Evolutionary conservation across 2,113 vertebrate genomes (phyloP).

Genomic region (Burhinus oedicnemus): DNA sequence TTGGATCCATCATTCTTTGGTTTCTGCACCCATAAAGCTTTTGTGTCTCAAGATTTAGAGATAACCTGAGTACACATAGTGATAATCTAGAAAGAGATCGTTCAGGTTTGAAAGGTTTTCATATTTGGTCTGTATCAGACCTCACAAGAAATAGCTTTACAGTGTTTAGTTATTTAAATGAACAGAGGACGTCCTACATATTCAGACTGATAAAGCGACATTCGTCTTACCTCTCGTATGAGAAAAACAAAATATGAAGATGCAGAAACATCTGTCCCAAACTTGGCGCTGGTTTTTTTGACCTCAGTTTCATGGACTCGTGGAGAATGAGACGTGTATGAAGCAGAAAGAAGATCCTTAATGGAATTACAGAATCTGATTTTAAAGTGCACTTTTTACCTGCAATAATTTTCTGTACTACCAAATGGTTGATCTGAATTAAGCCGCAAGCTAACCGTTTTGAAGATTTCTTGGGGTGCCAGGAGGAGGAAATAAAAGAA

Average conservation of each 20-base stretch:
- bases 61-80: background rate
- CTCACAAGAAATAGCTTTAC: background rate
- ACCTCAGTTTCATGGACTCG: background rate
- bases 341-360: background rate
- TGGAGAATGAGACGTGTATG: accelerated
- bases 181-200: accelerated
- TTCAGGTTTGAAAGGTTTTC: background rate
- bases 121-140: background rate
- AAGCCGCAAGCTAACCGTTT: background rate
- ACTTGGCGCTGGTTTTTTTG: background rate
- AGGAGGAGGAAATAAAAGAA: background rate
- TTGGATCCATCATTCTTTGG: background rate
- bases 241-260: background rate
- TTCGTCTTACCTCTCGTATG: background rate
- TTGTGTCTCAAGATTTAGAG: too few relatives aligned
- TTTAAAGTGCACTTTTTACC: background rate
- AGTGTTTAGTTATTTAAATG: background rate
- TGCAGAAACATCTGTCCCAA: background rate
- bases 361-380: background rate
- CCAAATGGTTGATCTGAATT: background rate
- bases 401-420: background rate
- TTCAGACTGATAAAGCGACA: background rate
- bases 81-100: background rate
- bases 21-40: background rate
- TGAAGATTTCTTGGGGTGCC: background rate